Base-by-base conservation (phyloP, 2,113 vertebrate genomes). In the Hippocampus zosterae region DNA sequence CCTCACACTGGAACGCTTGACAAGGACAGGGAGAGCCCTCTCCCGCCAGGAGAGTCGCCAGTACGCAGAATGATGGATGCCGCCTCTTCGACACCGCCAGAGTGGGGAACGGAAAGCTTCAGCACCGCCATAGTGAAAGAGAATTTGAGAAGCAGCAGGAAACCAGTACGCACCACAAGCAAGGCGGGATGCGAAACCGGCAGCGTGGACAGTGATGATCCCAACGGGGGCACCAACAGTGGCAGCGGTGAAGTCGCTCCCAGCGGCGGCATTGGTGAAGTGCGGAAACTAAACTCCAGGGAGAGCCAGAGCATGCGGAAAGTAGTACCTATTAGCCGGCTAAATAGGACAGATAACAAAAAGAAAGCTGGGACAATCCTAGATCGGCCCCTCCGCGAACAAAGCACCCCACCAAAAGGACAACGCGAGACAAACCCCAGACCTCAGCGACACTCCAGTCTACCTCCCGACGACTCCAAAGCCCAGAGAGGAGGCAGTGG, bases 261-360 rank as follows among this genome's bases (percentile, higher is more conserved):
- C 21, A n/a, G 52, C 8, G 52, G 52, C 8, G 23, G 21, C 52
- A 10, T 3, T 71, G 80, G 86, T 46, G 79, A 87, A 0, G 85
- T 94, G 46, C 91, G 95, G 73, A 94, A 88, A 8, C 79, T 95
- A 81, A 94, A 91, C 12, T 80, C 85, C 76, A 93, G 90, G 0
- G 96, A 98, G 86, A 95, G 81, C 21, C 93, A 94, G 78, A 92
- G 89, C 44, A 93, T 98, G 93, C 92, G 95, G 61, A 97, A 96
- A 73, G 95, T 98, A 2, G 94, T 98, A 29, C 96, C 96, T 60
- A 95, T 99, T 70, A 92, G 91, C 73, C 94, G 92, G 71, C 84
- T 90, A 3, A 90, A 79, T 71, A 90, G 92, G 73, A 80, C 90
- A 0, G 67, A 81, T 0, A 92, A 86, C 66, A 85, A 56, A 19